A percentile compares a stretch with the other conserved stretches of the same genome.
These are phyloP conservation scores for Omphaloscelis lunosa DNA, from an alignment of 2,888 invertebrate genomes.

Conservation along the genomic window DNA sequence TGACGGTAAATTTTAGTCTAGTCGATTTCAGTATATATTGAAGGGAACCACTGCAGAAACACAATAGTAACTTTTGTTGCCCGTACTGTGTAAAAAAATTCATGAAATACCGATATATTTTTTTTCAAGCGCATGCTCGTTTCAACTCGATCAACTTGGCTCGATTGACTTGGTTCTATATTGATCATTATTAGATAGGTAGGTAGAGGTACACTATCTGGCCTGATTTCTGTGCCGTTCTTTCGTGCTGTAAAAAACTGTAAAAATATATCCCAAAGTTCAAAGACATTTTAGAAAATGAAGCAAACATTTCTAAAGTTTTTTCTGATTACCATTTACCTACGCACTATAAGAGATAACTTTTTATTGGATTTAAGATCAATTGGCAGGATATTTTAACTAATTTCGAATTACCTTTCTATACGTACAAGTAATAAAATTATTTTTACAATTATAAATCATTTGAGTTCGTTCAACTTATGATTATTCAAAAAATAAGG, in stretches of 20 bases:
- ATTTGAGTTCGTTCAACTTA: background rate
- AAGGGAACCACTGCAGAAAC: slow-evolving; percentile 42
- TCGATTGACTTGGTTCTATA: no score
- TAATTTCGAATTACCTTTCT: background rate
- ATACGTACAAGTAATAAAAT: background rate
- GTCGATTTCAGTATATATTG: slow-evolving; percentile 10
- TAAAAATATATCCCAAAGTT: background rate
- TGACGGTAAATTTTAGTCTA: background rate
- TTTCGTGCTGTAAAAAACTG: background rate
- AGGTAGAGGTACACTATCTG: background rate
- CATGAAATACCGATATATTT: background rate
- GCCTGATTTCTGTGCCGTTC: background rate
- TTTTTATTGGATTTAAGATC: no score
- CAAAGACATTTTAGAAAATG: background rate
- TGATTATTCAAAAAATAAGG: background rate
- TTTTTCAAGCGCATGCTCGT: background rate
- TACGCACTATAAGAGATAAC: no score
- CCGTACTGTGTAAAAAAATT: slow-evolving; percentile 21
- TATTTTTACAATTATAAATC: background rate
- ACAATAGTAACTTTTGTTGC: slow-evolving; percentile 18
- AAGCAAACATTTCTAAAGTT: background rate
- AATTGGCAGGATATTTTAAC: background rate
- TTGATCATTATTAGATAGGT: background rate
- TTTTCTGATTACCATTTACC: background rate
- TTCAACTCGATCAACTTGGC: slow-evolving; percentile 12